A percentile compares a stretch with the other conserved stretches of the same genome.
Conservation (phyloP, 2,797 vertebrate species). For the Spheniscus humboldti region DNA sequence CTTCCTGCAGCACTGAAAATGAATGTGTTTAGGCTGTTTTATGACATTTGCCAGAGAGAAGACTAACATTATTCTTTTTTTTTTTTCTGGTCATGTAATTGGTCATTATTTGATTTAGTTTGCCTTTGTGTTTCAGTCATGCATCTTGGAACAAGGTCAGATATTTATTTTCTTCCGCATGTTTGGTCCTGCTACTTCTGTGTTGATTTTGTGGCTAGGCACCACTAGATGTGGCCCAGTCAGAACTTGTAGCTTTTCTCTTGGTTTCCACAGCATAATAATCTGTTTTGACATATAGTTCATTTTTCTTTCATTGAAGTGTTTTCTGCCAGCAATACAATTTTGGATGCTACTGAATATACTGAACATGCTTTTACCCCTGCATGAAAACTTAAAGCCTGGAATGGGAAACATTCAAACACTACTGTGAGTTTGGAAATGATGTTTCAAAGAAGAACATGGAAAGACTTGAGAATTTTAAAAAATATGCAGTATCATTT, state of each 20-base stretch:
- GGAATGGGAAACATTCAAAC: constrained; percentile 3
- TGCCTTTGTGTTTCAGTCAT: not conserved
- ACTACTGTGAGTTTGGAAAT: constrained; percentile 1
- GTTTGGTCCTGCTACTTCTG: not conserved
- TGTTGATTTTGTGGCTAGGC: constrained; percentile 10
- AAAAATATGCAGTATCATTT: constrained; percentile 41
- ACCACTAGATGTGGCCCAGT: not conserved
- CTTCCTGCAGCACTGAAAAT: not conserved
- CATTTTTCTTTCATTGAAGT: not conserved
- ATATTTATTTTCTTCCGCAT: not conserved
- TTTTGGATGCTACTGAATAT: constrained; percentile 34
- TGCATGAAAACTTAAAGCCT: constrained; percentile 33
- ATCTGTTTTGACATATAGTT: constrained; percentile 37
- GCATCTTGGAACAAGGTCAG: not conserved
- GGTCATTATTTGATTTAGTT: not conserved
- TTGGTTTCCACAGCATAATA: constrained; percentile 24
- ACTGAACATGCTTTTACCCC: not conserved
- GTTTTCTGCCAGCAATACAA: constrained; percentile 14
- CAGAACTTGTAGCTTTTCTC: constrained; percentile 23
- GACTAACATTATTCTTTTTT: not conserved
- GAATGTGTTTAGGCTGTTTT: not conserved
- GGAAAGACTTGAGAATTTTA: constrained; percentile 17
- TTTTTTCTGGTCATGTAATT: not conserved
- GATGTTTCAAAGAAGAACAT: not conserved
- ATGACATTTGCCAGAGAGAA: not conserved